phyloP scores from a whole-genome alignment of 1,140 invertebrate genomes.

The Danaus plexippus region DNA sequence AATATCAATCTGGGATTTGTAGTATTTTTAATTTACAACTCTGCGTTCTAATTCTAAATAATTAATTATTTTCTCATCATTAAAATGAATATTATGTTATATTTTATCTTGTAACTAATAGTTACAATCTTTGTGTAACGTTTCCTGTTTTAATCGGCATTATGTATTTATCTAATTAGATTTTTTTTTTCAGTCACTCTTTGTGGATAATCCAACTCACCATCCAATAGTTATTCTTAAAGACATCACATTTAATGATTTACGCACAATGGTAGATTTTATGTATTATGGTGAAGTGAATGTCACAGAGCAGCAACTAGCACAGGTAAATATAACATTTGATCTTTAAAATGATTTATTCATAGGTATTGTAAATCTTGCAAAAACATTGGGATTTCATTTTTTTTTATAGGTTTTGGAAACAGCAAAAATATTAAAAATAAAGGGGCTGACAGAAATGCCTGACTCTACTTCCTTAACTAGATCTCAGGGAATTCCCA shows the following conservation, averaged over 20 bases:
- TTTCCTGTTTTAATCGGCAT: not conserved
- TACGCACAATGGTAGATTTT: slow-evolving; percentile 91
- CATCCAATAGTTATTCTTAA: slow-evolving; percentile 93
- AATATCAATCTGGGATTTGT: not conserved
- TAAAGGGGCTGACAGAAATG: slow-evolving; percentile 89
- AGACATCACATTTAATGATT: slow-evolving; percentile 87
- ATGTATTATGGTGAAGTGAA: slow-evolving; percentile 95
- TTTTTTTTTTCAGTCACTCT: slow-evolving; percentile 43
- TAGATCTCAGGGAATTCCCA: slow-evolving; percentile 74
- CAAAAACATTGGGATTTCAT: slow-evolving; percentile 3
- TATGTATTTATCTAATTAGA: not conserved
- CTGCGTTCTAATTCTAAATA: slow-evolving; percentile 5
- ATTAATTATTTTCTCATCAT: not conserved
- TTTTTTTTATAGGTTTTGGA: slow-evolving; percentile 76
- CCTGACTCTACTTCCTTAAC: slow-evolving; percentile 79
- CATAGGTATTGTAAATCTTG: not conserved
- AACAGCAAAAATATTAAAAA: slow-evolving; percentile 89
- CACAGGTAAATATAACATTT: slow-evolving; percentile 64
- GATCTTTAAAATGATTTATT: not conserved
- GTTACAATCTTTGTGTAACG: too few species aligned
- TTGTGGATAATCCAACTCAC: slow-evolving; percentile 82
- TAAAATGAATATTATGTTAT: too few species aligned
- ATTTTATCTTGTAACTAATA: too few species aligned
- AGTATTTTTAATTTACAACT: slow-evolving; percentile 1
- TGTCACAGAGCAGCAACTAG: slow-evolving; percentile 89